Percentiles rank a stretch among this genome's conserved stretches.
These are phyloP conservation scores for Hirtodrosophila duncani DNA, from an alignment of 2,888 invertebrate genomes.

Conservation along the genomic window DNA sequence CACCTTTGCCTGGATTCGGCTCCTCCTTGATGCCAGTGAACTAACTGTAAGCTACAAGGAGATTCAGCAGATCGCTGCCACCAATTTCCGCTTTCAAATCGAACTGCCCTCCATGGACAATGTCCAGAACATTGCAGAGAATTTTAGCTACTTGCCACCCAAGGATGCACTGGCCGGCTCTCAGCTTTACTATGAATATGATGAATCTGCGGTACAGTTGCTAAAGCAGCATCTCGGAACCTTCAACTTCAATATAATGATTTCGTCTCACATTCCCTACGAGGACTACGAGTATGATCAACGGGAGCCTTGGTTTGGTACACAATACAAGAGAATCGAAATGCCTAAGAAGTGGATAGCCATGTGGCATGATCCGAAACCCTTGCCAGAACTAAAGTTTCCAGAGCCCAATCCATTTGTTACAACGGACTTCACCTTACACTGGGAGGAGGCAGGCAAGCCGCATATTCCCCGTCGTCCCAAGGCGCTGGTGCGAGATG, in stretches of 20 bases:
- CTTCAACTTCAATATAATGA: conserved; percentile 76
- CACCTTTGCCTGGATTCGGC: conserved; percentile 88
- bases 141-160: conserved; percentile 88
- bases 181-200: conserved; percentile 86
- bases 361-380: conserved; percentile 81
- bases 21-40: conserved; percentile 80
- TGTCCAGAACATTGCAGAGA: conserved; percentile 87
- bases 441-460: conserved; percentile 66
- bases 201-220: conserved; percentile 80
- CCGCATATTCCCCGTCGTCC: conserved; percentile 79
- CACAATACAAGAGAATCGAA: conserved; percentile 84
- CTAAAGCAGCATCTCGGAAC: conserved; percentile 65
- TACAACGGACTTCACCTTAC: conserved; percentile 83
- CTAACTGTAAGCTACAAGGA: conserved; percentile 79
- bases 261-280: conserved; percentile 74
- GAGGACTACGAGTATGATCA: conserved; percentile 80
- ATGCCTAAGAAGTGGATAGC: conserved; percentile 82
- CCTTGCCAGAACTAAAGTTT: conserved; percentile 82
- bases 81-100: conserved; percentile 84
- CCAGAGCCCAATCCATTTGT: conserved; percentile 87
- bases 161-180: conserved; percentile 88
- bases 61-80: conserved; percentile 85
- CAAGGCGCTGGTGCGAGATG: conserved; percentile 80
- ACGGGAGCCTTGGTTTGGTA: conserved; percentile 90
- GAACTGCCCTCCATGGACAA: conserved; percentile 86